Percentiles rank a stretch among this genome's conserved stretches.
Conservation (phyloP, 2,113 vertebrate species). For the Spilogale gracilis region DNA sequence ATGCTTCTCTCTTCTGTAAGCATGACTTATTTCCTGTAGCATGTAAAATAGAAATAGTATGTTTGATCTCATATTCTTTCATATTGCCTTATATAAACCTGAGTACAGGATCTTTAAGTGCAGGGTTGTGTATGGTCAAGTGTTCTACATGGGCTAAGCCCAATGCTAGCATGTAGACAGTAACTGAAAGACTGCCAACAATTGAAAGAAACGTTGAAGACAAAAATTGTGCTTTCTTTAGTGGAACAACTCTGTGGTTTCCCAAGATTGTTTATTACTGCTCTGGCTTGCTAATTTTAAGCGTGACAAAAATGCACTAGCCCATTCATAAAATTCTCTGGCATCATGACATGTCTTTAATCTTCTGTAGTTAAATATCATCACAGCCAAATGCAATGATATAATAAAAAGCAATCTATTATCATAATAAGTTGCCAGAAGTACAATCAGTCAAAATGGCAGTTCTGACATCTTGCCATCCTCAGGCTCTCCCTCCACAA, state of each 20-base stretch:
- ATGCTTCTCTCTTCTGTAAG: slow-evolving; percentile 37
- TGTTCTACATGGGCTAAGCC: neutral
- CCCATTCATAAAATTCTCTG: slow-evolving; percentile 63
- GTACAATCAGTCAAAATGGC: slow-evolving; percentile 65
- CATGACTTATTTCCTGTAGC: neutral
- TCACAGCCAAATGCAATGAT: slow-evolving; percentile 63
- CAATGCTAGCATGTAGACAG: neutral
- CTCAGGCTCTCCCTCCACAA: neutral
- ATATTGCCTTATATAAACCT: neutral
- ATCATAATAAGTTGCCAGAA: slow-evolving; percentile 62
- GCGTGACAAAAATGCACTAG: slow-evolving; percentile 42
- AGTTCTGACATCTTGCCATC: slow-evolving; percentile 68
- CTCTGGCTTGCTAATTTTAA: slow-evolving; percentile 63
- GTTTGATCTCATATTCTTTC: neutral
- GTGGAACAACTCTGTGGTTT: slow-evolving; percentile 9
- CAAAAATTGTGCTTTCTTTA: slow-evolving; percentile 14
- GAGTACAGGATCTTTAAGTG: neutral
- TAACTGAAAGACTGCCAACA: neutral
- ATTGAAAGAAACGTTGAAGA: slow-evolving; percentile 12
- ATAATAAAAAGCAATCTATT: slow-evolving; percentile 77
- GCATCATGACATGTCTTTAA: slow-evolving; percentile 70
- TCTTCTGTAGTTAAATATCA: slow-evolving; percentile 76
- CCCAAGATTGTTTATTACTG: slow-evolving; percentile 52
- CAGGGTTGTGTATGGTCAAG: neutral
- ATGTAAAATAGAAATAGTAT: neutral